A percentile compares a stretch with the other conserved stretches of the same genome.
phyloP scores from a whole-genome alignment of 2,888 invertebrate genomes.

The Paralinhomoeus sp. region DNA sequence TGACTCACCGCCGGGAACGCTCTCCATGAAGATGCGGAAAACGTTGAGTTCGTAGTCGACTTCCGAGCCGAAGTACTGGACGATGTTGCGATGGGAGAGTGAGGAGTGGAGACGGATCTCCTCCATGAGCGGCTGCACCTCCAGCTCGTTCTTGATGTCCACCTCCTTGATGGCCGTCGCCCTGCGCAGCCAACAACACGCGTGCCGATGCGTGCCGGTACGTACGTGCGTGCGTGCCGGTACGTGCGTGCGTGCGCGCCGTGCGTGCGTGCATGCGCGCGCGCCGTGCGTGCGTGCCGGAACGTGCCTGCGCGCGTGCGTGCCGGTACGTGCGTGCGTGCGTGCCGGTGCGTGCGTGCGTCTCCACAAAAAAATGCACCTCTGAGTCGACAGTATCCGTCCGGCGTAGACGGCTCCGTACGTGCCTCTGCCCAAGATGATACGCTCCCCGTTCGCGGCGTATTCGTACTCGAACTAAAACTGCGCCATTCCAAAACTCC shows the following conservation, averaged over 20 bases:
- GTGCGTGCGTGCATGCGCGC: too few species aligned
- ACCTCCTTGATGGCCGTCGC: conserved; percentile 96
- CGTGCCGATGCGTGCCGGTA: too few species aligned
- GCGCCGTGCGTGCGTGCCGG: too few species aligned
- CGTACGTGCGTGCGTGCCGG: too few species aligned
- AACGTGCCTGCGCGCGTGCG: too few species aligned
- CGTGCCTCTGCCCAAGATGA: conserved; percentile 74
- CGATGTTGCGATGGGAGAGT: conserved; percentile 76
- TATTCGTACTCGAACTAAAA: conserved; percentile 63
- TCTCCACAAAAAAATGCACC: too few species aligned
- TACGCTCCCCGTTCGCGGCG: conserved; percentile 62
- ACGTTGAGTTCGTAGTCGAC: conserved; percentile 43
- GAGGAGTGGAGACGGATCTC: conserved; percentile 93
- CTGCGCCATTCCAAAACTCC: background rate
- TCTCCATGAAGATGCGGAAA: conserved; percentile 99
- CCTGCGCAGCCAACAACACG: too few species aligned
- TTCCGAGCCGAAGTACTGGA: conserved; percentile 71
- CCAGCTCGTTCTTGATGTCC: conserved; percentile 73
- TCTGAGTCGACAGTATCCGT: conserved; percentile 70
- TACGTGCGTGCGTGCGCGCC: too few species aligned
- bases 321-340: too few species aligned
- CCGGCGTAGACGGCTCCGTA: conserved; percentile 87
- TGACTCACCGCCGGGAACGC: conserved; percentile 62
- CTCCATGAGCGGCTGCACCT: conserved; percentile 79
- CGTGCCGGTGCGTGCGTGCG: too few species aligned